Conservation (phyloP, 2,113 vertebrate species). For the Sceloporus undulatus region DNA sequence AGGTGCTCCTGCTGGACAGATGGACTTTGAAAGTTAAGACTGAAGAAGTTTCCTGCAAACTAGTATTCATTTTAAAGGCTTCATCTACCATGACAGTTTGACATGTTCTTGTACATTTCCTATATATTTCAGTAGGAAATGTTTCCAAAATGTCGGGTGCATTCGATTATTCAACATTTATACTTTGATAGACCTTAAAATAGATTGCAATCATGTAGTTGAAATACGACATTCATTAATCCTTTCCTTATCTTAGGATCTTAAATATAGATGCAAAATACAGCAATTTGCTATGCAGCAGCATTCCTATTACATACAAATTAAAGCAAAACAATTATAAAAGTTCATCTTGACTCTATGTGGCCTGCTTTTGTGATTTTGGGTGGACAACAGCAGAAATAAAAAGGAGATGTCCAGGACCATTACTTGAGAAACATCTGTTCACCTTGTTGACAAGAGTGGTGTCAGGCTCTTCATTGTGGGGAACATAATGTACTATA, state of each 20-base stretch:
- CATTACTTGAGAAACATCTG: too few relatives aligned
- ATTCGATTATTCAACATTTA: not conserved
- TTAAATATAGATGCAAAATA: constrained; percentile 17
- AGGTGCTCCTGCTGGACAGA: not conserved
- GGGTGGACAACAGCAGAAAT: not conserved
- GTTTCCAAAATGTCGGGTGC: not conserved
- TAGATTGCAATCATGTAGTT: not conserved
- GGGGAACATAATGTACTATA: not conserved
- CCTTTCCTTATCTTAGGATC: constrained; percentile 14
- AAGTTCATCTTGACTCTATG: constrained; percentile 33
- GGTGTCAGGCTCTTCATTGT: not conserved
- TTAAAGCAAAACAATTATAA: constrained; percentile 6
- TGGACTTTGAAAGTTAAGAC: not conserved
- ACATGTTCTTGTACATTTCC: not conserved
- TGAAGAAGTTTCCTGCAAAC: not conserved
- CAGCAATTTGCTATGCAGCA: not conserved
- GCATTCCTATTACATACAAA: not conserved
- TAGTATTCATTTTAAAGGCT: not conserved
- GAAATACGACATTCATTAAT: constrained; percentile 2
- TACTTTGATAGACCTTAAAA: not conserved
- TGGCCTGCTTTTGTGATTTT: not conserved
- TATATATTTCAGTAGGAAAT: not conserved
- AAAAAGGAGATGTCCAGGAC: not conserved
- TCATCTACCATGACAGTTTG: not conserved
- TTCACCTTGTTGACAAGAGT: not conserved